Conservation (phyloP, 1,140 invertebrate genomes). For the Drosophila tristis region DNA sequence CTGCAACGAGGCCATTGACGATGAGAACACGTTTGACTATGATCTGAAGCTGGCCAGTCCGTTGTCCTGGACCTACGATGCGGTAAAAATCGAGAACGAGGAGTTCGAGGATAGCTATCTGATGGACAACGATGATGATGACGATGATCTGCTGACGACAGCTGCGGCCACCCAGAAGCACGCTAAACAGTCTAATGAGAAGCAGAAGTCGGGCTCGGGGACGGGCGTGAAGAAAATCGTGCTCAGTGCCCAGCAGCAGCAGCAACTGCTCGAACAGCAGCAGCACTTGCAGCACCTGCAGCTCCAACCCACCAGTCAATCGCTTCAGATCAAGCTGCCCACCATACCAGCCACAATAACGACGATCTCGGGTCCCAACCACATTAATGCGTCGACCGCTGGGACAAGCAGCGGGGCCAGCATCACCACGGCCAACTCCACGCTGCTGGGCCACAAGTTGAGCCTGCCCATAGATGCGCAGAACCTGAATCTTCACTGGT, state of each 20-base stretch:
- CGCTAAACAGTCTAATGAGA: slow-evolving; percentile 67
- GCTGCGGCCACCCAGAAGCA: slow-evolving; percentile 76
- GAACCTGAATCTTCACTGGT: slow-evolving; percentile 68
- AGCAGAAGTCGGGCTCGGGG: slow-evolving; percentile 31
- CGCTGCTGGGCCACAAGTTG: slow-evolving; percentile 46
- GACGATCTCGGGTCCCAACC: slow-evolving; percentile 59
- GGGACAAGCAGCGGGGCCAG: slow-evolving; percentile 50
- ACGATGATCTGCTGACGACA: slow-evolving; percentile 75
- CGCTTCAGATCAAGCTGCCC: slow-evolving; percentile 74
- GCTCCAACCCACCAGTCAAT: slow-evolving; percentile 75
- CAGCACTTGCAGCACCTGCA: slow-evolving; percentile 77
- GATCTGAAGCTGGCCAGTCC: slow-evolving; percentile 80
- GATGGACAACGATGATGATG: slow-evolving; percentile 76
- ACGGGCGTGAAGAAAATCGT: slow-evolving; percentile 49
- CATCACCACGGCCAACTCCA: slow-evolving; percentile 44
- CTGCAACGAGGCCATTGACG: slow-evolving; percentile 72
- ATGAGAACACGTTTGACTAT: slow-evolving; percentile 77
- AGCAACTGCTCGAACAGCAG: slow-evolving; percentile 75
- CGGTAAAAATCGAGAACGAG: slow-evolving; percentile 80
- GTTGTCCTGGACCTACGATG: slow-evolving; percentile 81
- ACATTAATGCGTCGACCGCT: slow-evolving; percentile 20
- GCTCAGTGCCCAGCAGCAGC: slow-evolving; percentile 65
- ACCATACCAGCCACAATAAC: slow-evolving; percentile 79
- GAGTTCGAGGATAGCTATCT: slow-evolving; percentile 78
- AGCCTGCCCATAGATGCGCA: slow-evolving; percentile 51